These are phyloP conservation scores for Athene noctua DNA, from an alignment of 2,113 vertebrate genomes.

Conservation along the genomic window DNA sequence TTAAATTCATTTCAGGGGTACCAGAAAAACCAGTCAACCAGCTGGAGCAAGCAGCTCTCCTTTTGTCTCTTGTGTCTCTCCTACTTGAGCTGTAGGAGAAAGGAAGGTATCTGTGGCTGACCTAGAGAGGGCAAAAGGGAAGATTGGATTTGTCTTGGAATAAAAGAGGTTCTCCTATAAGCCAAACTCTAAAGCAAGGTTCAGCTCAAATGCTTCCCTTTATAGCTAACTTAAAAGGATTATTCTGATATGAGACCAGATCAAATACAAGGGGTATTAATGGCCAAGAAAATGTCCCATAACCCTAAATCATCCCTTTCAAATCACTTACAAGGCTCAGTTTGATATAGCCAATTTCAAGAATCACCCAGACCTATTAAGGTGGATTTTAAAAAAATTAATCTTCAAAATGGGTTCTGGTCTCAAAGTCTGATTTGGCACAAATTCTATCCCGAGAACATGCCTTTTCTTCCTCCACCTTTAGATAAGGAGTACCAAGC, in stretches of 20 bases:
- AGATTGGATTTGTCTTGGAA: background rate
- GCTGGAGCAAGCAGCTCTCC: background rate
- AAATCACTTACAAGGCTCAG: background rate
- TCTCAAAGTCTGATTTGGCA: constrained; percentile 1
- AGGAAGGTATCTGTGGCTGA: background rate
- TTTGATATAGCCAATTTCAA: background rate
- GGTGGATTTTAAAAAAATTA: background rate
- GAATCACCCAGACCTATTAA: background rate
- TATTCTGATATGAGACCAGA: background rate
- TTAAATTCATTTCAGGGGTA: background rate
- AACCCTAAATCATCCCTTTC: background rate
- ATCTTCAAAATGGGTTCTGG: background rate
- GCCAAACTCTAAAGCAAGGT: background rate
- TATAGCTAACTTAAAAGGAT: background rate
- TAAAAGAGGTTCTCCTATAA: background rate
- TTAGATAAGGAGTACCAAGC: background rate
- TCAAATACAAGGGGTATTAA: background rate
- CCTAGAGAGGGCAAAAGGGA: background rate
- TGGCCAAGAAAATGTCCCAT: background rate
- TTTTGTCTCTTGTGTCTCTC: background rate
- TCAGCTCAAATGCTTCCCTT: background rate
- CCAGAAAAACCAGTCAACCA: background rate
- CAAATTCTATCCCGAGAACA: background rate
- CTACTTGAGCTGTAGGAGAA: background rate
- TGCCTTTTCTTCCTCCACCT: constrained; percentile 3